Percentiles rank a stretch among this genome's conserved stretches.
Conservation (phyloP, 2,797 vertebrate genomes). For the Intellagama lesueurii region DNA sequence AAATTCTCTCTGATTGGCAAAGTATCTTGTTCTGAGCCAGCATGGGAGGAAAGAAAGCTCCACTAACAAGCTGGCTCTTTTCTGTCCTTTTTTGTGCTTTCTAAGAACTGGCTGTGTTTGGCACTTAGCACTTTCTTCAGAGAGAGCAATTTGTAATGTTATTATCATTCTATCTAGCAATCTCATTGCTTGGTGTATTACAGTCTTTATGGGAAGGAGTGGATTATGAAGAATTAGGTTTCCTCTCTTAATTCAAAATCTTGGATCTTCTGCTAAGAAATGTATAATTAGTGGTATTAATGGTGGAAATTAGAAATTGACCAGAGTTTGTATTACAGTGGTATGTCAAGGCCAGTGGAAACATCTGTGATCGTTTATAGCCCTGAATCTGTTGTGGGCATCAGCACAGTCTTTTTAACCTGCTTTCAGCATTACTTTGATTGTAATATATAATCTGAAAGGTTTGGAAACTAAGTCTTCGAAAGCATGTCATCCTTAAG, state of each 20-base stretch:
- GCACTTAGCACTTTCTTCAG: slow-evolving; percentile 77
- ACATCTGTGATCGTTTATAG: slow-evolving; percentile 82
- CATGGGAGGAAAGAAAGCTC: slow-evolving; percentile 56
- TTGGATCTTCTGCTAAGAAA: slow-evolving; percentile 55
- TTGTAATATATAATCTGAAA: slow-evolving; percentile 64
- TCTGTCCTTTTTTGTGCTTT: slow-evolving; percentile 50
- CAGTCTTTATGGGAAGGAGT: slow-evolving; percentile 71
- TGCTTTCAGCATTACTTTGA: slow-evolving; percentile 76
- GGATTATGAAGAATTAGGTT: slow-evolving; percentile 60
- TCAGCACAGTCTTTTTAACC: slow-evolving; percentile 76
- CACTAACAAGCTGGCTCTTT: slow-evolving; percentile 63
- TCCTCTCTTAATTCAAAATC: slow-evolving; percentile 67
- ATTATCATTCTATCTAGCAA: slow-evolving; percentile 72
- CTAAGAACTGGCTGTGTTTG: slow-evolving; percentile 67
- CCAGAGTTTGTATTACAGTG: slow-evolving; percentile 66
- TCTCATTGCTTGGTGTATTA: slow-evolving; percentile 68
- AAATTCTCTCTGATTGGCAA: not conserved
- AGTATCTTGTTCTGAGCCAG: slow-evolving; percentile 44
- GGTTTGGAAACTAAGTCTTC: slow-evolving; percentile 60
- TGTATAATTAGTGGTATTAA: slow-evolving; percentile 64
- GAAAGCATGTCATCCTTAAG: slow-evolving; percentile 58
- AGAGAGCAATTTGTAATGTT: slow-evolving; percentile 79
- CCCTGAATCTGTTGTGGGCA: slow-evolving; percentile 78
- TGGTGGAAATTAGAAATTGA: slow-evolving; percentile 72
- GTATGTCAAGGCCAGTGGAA: slow-evolving; percentile 74